phyloP scores from a whole-genome alignment of 2,888 invertebrate genomes.

The Amblyjoppa proteus region DNA sequence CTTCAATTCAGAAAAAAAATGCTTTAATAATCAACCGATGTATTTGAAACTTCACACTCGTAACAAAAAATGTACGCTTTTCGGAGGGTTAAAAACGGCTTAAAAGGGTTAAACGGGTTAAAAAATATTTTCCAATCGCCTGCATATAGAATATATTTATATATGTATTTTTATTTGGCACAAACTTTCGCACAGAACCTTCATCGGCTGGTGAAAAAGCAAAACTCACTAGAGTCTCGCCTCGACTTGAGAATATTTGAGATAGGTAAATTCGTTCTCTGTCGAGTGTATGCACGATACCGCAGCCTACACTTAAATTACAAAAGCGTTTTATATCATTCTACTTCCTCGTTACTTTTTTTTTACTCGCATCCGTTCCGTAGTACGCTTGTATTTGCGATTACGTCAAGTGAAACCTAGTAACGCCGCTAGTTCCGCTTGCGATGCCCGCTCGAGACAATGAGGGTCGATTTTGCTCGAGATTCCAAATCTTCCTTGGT shows the following conservation, averaged over 20 bases:
- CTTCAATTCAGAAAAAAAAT: too few relatives aligned
- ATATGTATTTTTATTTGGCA: not conserved
- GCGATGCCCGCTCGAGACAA: constrained; percentile 37
- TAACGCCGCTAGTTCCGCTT: constrained; percentile 42
- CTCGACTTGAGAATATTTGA: not conserved
- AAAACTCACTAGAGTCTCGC: constrained; percentile 20
- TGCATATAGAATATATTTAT: too few relatives aligned
- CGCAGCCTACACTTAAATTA: constrained; percentile 26
- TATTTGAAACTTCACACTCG: too few relatives aligned
- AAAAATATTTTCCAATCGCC: too few relatives aligned
- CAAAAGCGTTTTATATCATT: constrained; percentile 19
- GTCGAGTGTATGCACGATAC: constrained; percentile 45
- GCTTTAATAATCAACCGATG: too few relatives aligned
- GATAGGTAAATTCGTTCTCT: constrained; percentile 23
- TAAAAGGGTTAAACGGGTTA: too few relatives aligned
- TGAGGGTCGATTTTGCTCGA: not conserved
- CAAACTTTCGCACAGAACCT: not conserved
- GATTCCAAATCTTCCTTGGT: constrained; percentile 29
- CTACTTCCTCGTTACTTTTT: constrained; percentile 10
- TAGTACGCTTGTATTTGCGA: constrained; percentile 61
- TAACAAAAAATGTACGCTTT: too few relatives aligned
- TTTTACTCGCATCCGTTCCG: constrained; percentile 52
- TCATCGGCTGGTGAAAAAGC: not conserved
- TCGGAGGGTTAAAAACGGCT: too few relatives aligned
- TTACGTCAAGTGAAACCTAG: constrained; percentile 36